Evolutionary conservation across 2,888 invertebrate species (phyloP).

Genomic region (Synergus umbraculus): DNA sequence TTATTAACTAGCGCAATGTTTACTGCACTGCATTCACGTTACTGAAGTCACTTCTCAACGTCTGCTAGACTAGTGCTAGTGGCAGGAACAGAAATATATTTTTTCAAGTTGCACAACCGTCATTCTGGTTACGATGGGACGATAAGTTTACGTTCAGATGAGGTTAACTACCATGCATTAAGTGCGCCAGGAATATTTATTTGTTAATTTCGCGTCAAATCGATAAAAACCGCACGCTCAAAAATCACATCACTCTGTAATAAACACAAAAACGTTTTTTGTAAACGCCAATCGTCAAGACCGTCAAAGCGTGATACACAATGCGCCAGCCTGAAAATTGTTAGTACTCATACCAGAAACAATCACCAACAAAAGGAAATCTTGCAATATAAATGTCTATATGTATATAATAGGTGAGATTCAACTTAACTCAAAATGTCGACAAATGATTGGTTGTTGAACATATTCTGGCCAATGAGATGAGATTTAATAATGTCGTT

Average conservation of each 20-base stretch:
- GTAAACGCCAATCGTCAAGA: slow-evolving; percentile 24
- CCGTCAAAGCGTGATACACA: slow-evolving; percentile 18
- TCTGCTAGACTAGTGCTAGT: slow-evolving; percentile 54
- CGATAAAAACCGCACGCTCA: slow-evolving; percentile 30
- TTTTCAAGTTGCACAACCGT: slow-evolving; percentile 63
- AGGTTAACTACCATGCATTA: slow-evolving; percentile 27
- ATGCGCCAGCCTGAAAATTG: slow-evolving; percentile 25
- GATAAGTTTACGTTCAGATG: slow-evolving; percentile 13
- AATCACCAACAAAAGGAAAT: background rate
- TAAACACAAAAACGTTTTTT: slow-evolving; percentile 39
- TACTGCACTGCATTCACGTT: slow-evolving; percentile 63
- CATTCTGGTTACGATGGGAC: slow-evolving; percentile 17
- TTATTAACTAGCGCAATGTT: slow-evolving; percentile 67
- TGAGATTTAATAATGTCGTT: background rate
- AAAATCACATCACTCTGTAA: slow-evolving; percentile 26
- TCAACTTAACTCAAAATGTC: background rate
- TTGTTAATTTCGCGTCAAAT: slow-evolving; percentile 16
- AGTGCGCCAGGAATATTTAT: slow-evolving; percentile 12
- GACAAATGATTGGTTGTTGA: background rate
- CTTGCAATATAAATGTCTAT: no score
- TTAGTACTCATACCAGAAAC: slow-evolving; percentile 6
- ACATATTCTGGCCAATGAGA: background rate
- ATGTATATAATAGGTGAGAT: no score
- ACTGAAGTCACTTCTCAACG: slow-evolving; percentile 50
- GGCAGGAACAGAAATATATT: slow-evolving; percentile 61